A percentile compares a stretch with the other conserved stretches of the same genome.
These are phyloP conservation scores for Sesamia nonagrioides DNA, from an alignment of 1,140 invertebrate species.

Conservation along the genomic window DNA sequence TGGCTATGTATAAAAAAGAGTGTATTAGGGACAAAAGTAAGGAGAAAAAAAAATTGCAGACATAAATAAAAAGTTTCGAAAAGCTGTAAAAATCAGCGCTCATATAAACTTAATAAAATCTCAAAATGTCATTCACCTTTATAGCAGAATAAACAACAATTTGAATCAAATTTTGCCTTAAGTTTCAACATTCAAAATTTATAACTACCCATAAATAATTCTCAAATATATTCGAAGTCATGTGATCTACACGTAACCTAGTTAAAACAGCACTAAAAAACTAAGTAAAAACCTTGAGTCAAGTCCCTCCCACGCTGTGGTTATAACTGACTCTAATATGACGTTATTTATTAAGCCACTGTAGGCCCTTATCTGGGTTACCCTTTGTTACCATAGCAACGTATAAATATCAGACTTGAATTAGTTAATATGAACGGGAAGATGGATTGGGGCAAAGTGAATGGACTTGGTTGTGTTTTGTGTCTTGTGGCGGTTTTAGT, in stretches of 20 bases:
- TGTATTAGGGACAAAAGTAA: not conserved
- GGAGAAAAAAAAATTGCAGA: not conserved
- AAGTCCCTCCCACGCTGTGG: conserved; percentile 57
- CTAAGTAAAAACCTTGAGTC: conserved; percentile 30
- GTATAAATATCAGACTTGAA: conserved; percentile 65
- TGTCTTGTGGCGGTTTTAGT: not conserved
- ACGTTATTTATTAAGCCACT: conserved; percentile 71
- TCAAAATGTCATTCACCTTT: not conserved
- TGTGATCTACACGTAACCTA: conserved; percentile 52
- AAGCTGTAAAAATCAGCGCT: not conserved
- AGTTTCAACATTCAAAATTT: conserved; percentile 15
- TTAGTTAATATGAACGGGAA: conserved; percentile 66
- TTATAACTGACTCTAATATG: conserved; percentile 69
- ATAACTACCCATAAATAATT: conserved; percentile 29
- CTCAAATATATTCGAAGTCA: conserved; percentile 26
- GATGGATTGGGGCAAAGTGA: conserved; percentile 49
- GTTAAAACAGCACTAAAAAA: conserved; percentile 45
- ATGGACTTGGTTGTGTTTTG: conserved; percentile 14
- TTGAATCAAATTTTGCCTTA: conserved; percentile 27
- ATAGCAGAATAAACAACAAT: not conserved
- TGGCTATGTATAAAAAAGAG: not conserved
- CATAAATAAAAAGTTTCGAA: not conserved
- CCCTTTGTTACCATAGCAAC: conserved; percentile 62
- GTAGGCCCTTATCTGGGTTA: conserved; percentile 69
- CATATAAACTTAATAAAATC: not conserved